phyloP scores from a whole-genome alignment of 2,888 invertebrate genomes.

The Acronicta aceris region DNA sequence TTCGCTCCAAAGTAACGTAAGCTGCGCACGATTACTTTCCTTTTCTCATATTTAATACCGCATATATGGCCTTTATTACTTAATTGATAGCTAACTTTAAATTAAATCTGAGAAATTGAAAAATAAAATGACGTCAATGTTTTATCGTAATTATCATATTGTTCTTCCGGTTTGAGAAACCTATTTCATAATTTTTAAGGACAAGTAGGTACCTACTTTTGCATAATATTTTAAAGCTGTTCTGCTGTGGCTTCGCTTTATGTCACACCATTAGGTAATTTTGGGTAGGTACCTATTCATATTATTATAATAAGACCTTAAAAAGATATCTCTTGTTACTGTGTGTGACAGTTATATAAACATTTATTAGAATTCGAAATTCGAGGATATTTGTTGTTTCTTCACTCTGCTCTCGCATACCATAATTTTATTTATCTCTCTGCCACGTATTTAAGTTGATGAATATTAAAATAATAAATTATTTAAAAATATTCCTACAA shows the following conservation, averaged over 20 bases:
- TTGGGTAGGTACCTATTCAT: neutral
- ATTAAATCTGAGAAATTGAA: constrained; percentile 39
- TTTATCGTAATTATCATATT: neutral
- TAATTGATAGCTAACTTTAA: constrained; percentile 56
- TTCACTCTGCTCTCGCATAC: too few species aligned
- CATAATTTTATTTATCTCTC: too few species aligned
- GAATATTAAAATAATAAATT: too few species aligned
- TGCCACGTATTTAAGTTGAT: too few species aligned
- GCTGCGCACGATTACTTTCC: constrained; percentile 40
- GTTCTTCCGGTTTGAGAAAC: constrained; percentile 23
- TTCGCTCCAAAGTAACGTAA: constrained; percentile 30
- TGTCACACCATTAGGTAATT: neutral
- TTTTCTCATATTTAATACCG: constrained; percentile 35
- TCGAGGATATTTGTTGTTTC: too few species aligned
- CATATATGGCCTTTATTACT: constrained; percentile 28
- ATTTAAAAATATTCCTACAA: too few species aligned
- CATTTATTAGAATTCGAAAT: too few species aligned
- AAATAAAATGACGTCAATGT: constrained; percentile 29
- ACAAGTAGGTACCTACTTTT: too few species aligned
- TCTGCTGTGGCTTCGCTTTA: neutral
- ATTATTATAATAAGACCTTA: neutral
- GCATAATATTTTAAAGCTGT: too few species aligned
- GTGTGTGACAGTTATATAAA: too few species aligned
- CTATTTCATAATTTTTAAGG: neutral
- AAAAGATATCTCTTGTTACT: neutral